These are phyloP conservation scores for Phalacrocorax carbo DNA, from an alignment of 2,113 vertebrate genomes.

Conservation along the genomic window DNA sequence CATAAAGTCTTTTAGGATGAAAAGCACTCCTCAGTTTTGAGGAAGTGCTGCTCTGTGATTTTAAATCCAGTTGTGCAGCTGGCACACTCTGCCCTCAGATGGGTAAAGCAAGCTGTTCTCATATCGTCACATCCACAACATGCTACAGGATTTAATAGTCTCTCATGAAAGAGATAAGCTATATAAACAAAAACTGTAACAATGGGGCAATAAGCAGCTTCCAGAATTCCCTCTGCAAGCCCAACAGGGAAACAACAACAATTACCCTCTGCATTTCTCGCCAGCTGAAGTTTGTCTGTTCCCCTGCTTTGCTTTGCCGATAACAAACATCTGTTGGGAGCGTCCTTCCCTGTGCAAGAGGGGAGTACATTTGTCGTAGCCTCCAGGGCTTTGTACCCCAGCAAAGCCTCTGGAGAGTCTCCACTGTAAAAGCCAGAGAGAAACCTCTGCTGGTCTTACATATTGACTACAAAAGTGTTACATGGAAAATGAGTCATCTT, in stretches of 20 bases:
- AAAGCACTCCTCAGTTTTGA: neutral
- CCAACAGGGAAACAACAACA: neutral
- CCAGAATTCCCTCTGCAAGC: neutral
- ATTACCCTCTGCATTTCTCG: neutral
- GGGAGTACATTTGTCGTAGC: neutral
- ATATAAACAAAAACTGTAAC: slow-evolving; percentile 7
- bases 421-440: neutral
- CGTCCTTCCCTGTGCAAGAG: neutral
- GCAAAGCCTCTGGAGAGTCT: neutral
- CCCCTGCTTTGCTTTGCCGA: neutral
- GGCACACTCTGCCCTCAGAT: neutral
- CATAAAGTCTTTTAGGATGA: neutral
- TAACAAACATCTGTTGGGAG: slow-evolving; percentile 20
- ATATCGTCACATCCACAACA: neutral
- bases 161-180: neutral
- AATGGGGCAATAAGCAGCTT: slow-evolving; percentile 5
- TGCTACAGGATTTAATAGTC: neutral
- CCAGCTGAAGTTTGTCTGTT: slow-evolving; percentile 37
- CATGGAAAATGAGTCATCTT: neutral
- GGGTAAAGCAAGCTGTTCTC: neutral
- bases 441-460: neutral
- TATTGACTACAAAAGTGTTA: neutral
- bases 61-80: neutral
- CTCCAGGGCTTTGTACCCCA: neutral
- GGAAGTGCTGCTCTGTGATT: neutral